Base-by-base conservation (phyloP, 2,888 invertebrate species). In the Eulithis testata region DNA sequence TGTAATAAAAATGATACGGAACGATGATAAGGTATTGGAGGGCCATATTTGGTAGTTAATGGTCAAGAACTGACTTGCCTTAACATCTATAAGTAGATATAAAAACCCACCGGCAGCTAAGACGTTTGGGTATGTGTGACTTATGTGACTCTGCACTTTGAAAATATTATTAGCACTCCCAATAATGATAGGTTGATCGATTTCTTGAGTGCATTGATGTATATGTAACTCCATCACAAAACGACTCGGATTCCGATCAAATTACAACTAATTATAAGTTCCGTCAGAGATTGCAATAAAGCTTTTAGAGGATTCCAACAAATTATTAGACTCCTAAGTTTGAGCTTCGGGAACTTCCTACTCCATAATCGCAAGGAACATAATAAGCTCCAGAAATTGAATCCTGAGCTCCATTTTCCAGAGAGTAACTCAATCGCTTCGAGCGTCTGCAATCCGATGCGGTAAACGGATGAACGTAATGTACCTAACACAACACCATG, bases 401-500 rank as follows among this genome's bases (percentile, higher is more conserved):
- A 66, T 66, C 14, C 40, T 51, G 40, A 45, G 12, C 50, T 63
- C 56, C 61, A 55, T 69, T 63, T 64, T 60, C n/a, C 63, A 56
- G 50, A 51, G 45, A 45, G 47, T 59, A 61, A 59, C 50, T 53
- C 31, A 63, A 60, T 61, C 55, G 52, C 50, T 60, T 51, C 58
- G 37, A 52, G 57, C 49, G 54, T 62, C 58, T 61, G 65, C 60
- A 75, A 75, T 14, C 59, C 69, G 65, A 72, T 68, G 64, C 69
- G 58, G 64, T 69, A 68, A 74, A 75, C 50, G 58, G 54, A 50
- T 59, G 62, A 68, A 53, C 71, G 77, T 73, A 75, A 74, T 68
- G 69, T 65, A 21, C 21, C 21, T 21, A 74, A 75, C 72, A 73
- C 69, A 71, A 71, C 58, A 61, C 68, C 55, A 70, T 60, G 64